Base-by-base conservation (phyloP, 1,140 invertebrate species). In the Pseudomyrmex sp. region DNA sequence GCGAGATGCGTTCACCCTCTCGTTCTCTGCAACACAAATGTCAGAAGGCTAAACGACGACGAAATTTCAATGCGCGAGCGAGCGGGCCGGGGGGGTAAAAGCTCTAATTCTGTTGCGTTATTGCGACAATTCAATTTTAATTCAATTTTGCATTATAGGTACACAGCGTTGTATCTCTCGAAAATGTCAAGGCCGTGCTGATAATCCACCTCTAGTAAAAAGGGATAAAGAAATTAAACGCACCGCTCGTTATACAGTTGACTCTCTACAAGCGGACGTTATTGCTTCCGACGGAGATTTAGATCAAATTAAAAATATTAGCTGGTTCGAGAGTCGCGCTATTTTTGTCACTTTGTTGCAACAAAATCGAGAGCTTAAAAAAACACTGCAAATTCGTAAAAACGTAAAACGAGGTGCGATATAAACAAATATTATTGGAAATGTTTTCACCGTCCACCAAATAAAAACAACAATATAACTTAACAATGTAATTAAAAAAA, bases 11-110 rank as follows among this genome's bases (percentile, higher is more conserved):
- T 84, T 85, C 68, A 85, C 90, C 88, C 83, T 82, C 77, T 89
- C 86, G 86, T 83, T 89, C 84, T 92, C 93, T 94, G 92, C 0
- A 94, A 94, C 59, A 90, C 15, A 79, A 73, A 84, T 15, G 63
- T 75, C 18, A 74, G 50, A 26, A n/a, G 62, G 8, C 58, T 82
- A 69, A 58, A 70, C 44, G 35, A n/a, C 54, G 7, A 35, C 46
- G 26, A 59, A 72, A 35, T 79, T 69, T 79, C 52, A 69, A 61
- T 48, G 15, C 50, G 48, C 44, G 3, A 50, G 3, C 15, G 35
- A 59, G 1, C 35, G 1, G 5, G 35, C 35, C 35, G 35, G 1
- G 12, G 12, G 1, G 3, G 15, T 59, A 15, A 12, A 80, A 59
- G 65, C 76, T 80, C 50, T 54, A 66, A 66, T 77, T 79, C 70